Conservation (phyloP, 2,888 invertebrate genomes). For the Omphaloscelis lunosa region DNA sequence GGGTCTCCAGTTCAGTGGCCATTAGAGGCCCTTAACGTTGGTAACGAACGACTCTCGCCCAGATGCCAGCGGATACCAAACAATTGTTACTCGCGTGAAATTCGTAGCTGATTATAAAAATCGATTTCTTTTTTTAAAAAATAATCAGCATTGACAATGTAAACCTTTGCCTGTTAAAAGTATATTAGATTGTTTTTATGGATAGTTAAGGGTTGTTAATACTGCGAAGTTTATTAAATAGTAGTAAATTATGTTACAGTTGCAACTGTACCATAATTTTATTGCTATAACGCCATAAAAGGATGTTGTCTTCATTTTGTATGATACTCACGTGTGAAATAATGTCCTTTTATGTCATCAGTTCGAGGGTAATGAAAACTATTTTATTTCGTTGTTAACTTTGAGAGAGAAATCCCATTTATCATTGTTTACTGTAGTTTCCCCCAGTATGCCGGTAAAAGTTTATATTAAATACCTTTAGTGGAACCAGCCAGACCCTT, state of each 20-base stretch:
- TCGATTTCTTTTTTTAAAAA: conserved; percentile 70
- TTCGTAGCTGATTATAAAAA: conserved; percentile 76
- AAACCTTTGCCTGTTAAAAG: conserved; percentile 63
- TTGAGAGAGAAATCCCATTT: conserved; percentile 44
- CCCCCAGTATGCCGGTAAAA: conserved; percentile 29
- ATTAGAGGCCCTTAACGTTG: conserved; percentile 88
- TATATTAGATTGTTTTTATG: conserved; percentile 56
- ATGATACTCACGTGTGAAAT: conserved; percentile 33
- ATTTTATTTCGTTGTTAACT: conserved; percentile 44
- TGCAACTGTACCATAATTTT: conserved; percentile 24
- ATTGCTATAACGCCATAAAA: conserved; percentile 14
- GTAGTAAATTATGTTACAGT: background rate
- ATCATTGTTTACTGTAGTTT: conserved; percentile 58
- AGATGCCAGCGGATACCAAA: conserved; percentile 84
- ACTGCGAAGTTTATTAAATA: background rate
- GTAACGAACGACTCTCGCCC: conserved; percentile 81
- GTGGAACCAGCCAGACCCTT: conserved; percentile 46
- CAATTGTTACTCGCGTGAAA: conserved; percentile 86
- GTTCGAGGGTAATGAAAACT: conserved; percentile 47
- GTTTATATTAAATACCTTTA: conserved; percentile 46
- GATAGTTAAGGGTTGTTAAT: conserved; percentile 36
- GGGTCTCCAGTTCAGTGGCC: conserved; percentile 83
- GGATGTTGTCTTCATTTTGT: conserved; percentile 32
- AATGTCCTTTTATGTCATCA: conserved; percentile 38
- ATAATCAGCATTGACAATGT: conserved; percentile 58